phyloP scores from a whole-genome alignment of 2,113 vertebrate genomes.

The Emydura subglobosa region DNA sequence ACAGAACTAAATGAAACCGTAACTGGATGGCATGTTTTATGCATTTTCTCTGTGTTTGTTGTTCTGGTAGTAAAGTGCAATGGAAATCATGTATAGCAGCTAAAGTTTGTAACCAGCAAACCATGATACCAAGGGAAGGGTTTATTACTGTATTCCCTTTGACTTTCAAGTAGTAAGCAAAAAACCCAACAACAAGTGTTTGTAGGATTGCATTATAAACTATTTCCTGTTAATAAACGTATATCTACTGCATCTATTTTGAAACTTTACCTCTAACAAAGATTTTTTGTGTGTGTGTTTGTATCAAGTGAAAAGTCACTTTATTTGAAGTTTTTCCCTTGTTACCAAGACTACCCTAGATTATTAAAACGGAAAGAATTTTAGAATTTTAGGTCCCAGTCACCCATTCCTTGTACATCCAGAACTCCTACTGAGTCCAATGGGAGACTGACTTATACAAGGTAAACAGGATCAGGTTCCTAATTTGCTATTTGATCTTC shows the following conservation, averaged over 20 bases:
- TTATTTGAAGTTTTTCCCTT: background rate
- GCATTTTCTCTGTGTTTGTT: background rate
- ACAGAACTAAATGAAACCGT: background rate
- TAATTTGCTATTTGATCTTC: background rate
- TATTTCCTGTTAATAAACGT: background rate
- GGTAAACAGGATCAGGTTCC: accelerated
- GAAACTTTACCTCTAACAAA: background rate
- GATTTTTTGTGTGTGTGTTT: background rate
- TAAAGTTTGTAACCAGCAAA: background rate
- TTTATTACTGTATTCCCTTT: background rate
- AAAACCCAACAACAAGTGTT: accelerated
- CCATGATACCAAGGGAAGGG: background rate
- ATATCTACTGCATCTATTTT: background rate
- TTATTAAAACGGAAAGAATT: background rate
- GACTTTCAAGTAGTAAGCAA: background rate
- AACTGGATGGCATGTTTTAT: background rate
- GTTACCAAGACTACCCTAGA: accelerated
- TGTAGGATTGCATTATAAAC: background rate
- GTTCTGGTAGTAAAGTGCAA: background rate
- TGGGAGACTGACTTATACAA: background rate
- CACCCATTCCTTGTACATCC: background rate
- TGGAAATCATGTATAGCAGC: background rate
- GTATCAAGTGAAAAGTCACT: background rate
- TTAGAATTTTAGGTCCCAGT: background rate
- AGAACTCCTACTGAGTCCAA: background rate